Evolutionary conservation across 2,888 invertebrate species (phyloP).

Genomic region (Dysmachus trigonus): DNA sequence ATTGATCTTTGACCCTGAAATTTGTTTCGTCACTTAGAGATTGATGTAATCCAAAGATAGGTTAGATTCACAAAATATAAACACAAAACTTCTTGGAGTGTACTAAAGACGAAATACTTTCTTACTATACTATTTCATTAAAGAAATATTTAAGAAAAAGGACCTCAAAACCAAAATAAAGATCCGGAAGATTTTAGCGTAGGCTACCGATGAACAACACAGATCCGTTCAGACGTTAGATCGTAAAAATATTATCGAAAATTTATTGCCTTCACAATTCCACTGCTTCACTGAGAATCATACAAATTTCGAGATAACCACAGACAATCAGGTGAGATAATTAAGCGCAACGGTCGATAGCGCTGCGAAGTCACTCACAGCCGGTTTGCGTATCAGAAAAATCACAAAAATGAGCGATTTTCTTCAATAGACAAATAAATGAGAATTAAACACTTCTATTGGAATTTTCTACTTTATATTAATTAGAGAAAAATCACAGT

Average conservation of each 20-base stretch:
- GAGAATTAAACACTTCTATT: background rate
- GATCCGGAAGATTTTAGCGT: background rate
- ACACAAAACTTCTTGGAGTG: background rate
- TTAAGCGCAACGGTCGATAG: slow-evolving; percentile 22
- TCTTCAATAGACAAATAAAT: background rate
- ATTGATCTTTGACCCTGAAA: background rate
- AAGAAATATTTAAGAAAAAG: background rate
- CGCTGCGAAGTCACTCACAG: background rate
- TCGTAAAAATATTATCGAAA: slow-evolving; percentile 14
- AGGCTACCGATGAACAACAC: background rate
- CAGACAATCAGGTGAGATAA: slow-evolving; percentile 31
- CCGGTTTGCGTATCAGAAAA: background rate
- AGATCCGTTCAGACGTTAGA: background rate
- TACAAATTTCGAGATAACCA: slow-evolving; percentile 4
- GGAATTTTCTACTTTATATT: background rate
- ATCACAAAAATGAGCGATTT: background rate
- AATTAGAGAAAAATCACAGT: background rate
- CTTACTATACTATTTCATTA: background rate
- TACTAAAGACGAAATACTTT: background rate
- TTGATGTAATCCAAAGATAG: background rate
- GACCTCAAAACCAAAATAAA: background rate
- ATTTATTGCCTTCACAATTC: slow-evolving; percentile 15
- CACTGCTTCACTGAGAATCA: slow-evolving; percentile 3
- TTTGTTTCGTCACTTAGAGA: background rate
- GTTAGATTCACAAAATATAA: background rate